Percentiles rank a stretch among this genome's conserved stretches.
Conservation (phyloP, 1,140 invertebrate species). For the Lepidotrigona ventralis region DNA sequence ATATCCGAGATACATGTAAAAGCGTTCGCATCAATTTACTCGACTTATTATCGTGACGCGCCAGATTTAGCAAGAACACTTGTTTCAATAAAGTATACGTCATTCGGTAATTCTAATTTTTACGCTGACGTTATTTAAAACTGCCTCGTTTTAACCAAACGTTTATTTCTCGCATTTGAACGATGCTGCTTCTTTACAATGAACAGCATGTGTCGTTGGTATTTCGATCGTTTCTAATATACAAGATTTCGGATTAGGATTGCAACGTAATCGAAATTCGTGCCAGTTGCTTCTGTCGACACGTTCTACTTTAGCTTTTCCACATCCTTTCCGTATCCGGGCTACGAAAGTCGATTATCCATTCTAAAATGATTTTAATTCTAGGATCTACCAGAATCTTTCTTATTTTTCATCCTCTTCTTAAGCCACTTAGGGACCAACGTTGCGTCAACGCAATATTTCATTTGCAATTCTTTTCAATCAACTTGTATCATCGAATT, state of each 20-base stretch:
- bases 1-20: too few species aligned
- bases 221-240: not conserved
- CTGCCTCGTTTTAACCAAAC: not conserved
- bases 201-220: not conserved
- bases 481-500: too few species aligned
- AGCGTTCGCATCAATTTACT: slow-evolving; percentile 27
- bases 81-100: slow-evolving; percentile 53
- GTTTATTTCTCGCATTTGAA: not conserved
- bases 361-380: not conserved
- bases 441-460: too few species aligned
- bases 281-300: slow-evolving; percentile 31
- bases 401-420: not conserved
- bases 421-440: not conserved
- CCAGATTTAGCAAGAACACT: slow-evolving; percentile 55
- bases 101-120: slow-evolving; percentile 40
- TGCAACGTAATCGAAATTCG: slow-evolving; percentile 33
- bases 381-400: not conserved
- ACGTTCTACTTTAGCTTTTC: slow-evolving; percentile 35
- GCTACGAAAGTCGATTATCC: slow-evolving; percentile 20
- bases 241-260: not conserved
- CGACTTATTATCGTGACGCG: slow-evolving; percentile 34
- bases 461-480: too few species aligned
- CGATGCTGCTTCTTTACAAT: too few species aligned
- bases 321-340: slow-evolving; percentile 22
- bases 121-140: slow-evolving; percentile 33